These are phyloP conservation scores for Pinna nobilis DNA, from an alignment of 1,140 invertebrate species.

Conservation along the genomic window DNA sequence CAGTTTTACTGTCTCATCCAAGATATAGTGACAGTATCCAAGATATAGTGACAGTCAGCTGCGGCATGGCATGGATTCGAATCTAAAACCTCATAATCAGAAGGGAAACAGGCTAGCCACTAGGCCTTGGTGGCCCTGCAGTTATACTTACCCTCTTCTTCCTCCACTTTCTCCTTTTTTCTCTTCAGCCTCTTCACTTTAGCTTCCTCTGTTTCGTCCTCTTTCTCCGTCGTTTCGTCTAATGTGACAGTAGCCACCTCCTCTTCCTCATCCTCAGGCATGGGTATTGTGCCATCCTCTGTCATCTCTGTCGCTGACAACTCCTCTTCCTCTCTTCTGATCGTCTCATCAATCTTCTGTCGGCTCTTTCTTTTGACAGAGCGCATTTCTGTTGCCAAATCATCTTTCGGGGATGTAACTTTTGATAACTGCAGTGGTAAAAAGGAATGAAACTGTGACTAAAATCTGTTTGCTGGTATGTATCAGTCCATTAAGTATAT, in stretches of 20 bases:
- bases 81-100: not conserved
- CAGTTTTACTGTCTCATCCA: no score
- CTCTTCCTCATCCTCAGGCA: slow-evolving; percentile 36
- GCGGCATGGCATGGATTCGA: not conserved
- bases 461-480: no score
- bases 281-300: slow-evolving; percentile 50
- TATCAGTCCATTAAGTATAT: no score
- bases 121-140: not conserved
- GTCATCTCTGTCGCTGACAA: slow-evolving; percentile 33
- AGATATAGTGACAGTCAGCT: not conserved
- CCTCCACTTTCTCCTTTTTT: slow-evolving; percentile 38
- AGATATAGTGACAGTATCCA: no score
- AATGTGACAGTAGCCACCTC: slow-evolving; percentile 13
- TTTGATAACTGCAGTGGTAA: slow-evolving; percentile 50
- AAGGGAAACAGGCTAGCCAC: not conserved
- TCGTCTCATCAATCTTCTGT: slow-evolving; percentile 56
- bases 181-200: slow-evolving; percentile 30
- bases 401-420: slow-evolving; percentile 58
- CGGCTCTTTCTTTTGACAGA: slow-evolving; percentile 54
- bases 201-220: slow-evolving; percentile 27
- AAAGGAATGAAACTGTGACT: not conserved
- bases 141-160: slow-evolving; percentile 22
- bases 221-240: not conserved
- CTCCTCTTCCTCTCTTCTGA: slow-evolving; percentile 46
- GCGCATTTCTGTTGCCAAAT: slow-evolving; percentile 53